Base-by-base conservation (phyloP, 64 coral and sea anemone genomes). In the Porites australiensis region DNA sequence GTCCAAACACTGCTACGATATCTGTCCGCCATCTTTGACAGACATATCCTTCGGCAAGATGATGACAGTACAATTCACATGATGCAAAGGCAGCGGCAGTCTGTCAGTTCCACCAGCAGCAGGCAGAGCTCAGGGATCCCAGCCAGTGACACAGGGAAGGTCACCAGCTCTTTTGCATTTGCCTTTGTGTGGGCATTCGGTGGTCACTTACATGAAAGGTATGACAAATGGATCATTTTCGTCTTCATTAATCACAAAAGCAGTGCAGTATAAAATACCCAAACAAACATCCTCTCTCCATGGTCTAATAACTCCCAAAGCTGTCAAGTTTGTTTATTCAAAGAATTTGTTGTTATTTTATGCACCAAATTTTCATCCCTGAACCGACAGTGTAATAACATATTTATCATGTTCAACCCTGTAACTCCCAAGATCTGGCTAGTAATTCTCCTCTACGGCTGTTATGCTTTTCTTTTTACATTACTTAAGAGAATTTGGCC, bases 181-280 rank as follows among this genome's bases (percentile, higher is more conserved):
- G 91, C 98, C 44, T 99, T 94, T 59, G 89, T 96, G 57, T 99
- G 98, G 98, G 88, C 98, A 8, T 96, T 99, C 92, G 98, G 98
- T 54, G 98, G 98, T 88, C 93, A 93, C 80, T 14, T 99, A 22
- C 98, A 99, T 83, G 91, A 99, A 88, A 99, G 94, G 98, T 99
- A 86, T 37, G 13, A 8, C 16, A 73, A 52, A 80, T 14, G 18
- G 7, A 59, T 59, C 7, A 7, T 9, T 59, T 9, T 13, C 7
- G 13, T 4, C 18, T 19, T 19, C 62, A 64, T 64, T 18, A 14
- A 19, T 2, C 1, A 12, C 62, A 0, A 16, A 18, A 18, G 18
- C 13, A 13, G 13, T 19, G 13, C 13, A 16, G 1, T 64, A 64
- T 37, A 18, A 4, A 3, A 64, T 13, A 3, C 61, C 61, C 61